Evolutionary conservation across 2,888 invertebrate species (phyloP).

Genomic region (Leptinotarsa juncta): DNA sequence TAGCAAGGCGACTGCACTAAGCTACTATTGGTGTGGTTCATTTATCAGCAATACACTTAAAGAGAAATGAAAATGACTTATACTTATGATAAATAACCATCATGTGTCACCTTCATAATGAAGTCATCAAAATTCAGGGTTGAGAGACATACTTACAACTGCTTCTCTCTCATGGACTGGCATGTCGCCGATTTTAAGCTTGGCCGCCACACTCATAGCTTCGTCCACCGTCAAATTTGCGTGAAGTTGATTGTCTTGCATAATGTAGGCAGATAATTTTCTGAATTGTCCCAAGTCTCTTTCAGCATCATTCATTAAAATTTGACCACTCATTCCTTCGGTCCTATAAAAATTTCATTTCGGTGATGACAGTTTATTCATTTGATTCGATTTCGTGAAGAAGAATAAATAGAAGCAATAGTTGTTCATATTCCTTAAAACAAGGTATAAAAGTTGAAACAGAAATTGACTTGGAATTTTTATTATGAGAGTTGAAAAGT

Average conservation of each 20-base stretch:
- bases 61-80: no score
- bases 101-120: no score
- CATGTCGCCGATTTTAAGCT: constrained; percentile 86
- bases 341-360: constrained; percentile 70
- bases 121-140: neutral
- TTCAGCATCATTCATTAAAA: constrained; percentile 87
- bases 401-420: no score
- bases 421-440: no score
- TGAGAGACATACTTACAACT: constrained; percentile 75
- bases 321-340: constrained; percentile 83
- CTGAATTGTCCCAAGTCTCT: constrained; percentile 87
- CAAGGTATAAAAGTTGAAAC: no score
- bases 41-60: no score
- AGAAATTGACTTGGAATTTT: no score
- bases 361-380: neutral
- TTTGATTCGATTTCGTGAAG: no score
- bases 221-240: constrained; percentile 93
- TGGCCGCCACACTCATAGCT: constrained; percentile 93
- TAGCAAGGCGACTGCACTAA: no score
- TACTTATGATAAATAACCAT: no score
- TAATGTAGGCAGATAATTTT: constrained; percentile 94
- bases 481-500: no score
- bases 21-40: no score
- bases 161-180: constrained; percentile 79
- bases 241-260: constrained; percentile 95